phyloP scores from a whole-genome alignment of 2,113 vertebrate species.

The Dermatemys mawii region DNA sequence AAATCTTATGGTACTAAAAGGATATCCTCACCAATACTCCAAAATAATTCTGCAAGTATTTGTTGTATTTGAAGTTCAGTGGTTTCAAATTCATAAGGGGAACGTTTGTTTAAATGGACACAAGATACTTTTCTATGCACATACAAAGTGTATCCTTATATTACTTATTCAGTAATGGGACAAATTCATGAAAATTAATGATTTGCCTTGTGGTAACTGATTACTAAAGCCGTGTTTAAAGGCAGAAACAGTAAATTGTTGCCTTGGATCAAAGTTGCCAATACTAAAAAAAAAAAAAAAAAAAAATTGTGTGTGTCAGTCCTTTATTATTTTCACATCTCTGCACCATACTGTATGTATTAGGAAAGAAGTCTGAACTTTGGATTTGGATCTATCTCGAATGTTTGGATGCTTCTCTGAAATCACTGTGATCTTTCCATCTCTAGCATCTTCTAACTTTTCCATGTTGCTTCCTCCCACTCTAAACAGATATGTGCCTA shows the following conservation, averaged over 20 bases:
- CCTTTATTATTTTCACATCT: not conserved
- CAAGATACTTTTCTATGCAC: slow-evolving; percentile 14
- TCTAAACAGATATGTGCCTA: not conserved
- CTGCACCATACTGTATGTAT: not conserved
- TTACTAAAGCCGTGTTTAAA: slow-evolving; percentile 17
- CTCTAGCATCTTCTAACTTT: not conserved
- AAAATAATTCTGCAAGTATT: not conserved
- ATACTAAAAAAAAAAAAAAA: not conserved
- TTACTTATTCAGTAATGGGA: not conserved
- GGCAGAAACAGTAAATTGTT: slow-evolving; percentile 7
- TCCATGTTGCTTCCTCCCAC: not conserved
- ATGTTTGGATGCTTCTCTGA: not conserved
- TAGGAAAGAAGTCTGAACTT: not conserved
- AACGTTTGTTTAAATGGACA: not conserved
- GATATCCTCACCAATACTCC: not conserved
- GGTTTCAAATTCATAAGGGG: slow-evolving; percentile 12
- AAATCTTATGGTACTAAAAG: slow-evolving; percentile 27
- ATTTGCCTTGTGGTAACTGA: not conserved
- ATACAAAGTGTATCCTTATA: not conserved
- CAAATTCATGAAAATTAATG: not conserved
- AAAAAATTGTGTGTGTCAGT: not conserved
- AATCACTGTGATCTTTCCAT: not conserved
- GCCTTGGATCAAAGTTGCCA: not conserved
- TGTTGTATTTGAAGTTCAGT: slow-evolving; percentile 26
- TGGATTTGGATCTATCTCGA: not conserved